Percentiles rank a stretch among this genome's conserved stretches.
These are phyloP conservation scores for Oncorhynchus clarkii DNA, from an alignment of 2,113 vertebrate species.

Conservation along the genomic window DNA sequence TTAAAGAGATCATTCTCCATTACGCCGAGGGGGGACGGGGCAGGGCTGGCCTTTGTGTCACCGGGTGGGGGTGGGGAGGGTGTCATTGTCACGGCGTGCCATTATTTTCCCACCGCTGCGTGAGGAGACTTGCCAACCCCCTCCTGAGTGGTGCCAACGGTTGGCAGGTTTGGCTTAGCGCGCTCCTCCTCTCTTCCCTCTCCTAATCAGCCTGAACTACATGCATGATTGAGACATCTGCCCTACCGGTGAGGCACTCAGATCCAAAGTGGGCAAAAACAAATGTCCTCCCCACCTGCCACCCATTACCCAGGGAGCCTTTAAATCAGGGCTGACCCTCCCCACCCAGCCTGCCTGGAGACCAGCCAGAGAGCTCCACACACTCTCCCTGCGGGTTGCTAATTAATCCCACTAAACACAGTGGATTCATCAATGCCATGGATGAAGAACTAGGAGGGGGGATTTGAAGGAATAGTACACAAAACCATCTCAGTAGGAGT, in stretches of 20 bases:
- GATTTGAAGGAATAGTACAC: background rate
- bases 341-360: slow-evolving; percentile 58
- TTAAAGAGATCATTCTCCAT: slow-evolving; percentile 52
- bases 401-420: slow-evolving; percentile 65
- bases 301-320: slow-evolving; percentile 51
- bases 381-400: slow-evolving; percentile 41
- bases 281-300: slow-evolving; percentile 53
- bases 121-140: slow-evolving; percentile 53
- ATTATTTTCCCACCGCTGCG: slow-evolving; percentile 54
- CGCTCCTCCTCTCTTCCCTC: slow-evolving; percentile 25
- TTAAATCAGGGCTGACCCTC: slow-evolving; percentile 60
- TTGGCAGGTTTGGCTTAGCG: slow-evolving; percentile 56
- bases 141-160: slow-evolving; percentile 45
- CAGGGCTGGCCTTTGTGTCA: slow-evolving; percentile 55
- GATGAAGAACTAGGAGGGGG: slow-evolving; percentile 19
- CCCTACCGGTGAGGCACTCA: slow-evolving; percentile 43
- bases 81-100: slow-evolving; percentile 58
- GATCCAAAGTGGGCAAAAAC: slow-evolving; percentile 47
- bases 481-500: background rate
- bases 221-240: slow-evolving; percentile 47
- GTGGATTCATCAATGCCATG: slow-evolving; percentile 56
- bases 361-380: slow-evolving; percentile 62
- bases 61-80: slow-evolving; percentile 45
- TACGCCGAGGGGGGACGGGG: slow-evolving; percentile 37
- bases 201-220: slow-evolving; percentile 33